Base-by-base conservation (phyloP, 2,797 vertebrate genomes). In the Clarias laeviceps region DNA sequence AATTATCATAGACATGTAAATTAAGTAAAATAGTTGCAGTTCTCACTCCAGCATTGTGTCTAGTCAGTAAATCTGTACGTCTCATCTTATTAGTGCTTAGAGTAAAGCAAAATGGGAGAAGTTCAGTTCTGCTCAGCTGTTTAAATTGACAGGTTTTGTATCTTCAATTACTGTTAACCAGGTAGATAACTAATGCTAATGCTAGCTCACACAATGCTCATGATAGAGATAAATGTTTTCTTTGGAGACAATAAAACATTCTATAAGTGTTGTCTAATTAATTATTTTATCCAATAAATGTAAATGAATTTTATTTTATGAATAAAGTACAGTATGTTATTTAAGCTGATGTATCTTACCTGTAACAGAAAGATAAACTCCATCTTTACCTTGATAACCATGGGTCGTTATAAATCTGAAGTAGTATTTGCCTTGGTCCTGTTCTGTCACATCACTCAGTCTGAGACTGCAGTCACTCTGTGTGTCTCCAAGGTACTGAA, bases 371-470 rank as follows among this genome's bases (percentile, higher is more conserved):
- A 76, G 54, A 0, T 32, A 0, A 76, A 76, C 74, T 61, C 56
- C 27, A 32, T 14, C 9, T 29, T 0, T 4, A 34, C 27, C 54
- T 14, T 57, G 54, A 59, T 20, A 11, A 5, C 12, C 7, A 61
- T 0, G 0, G 2, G 5, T 1, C 18, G 0, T 82, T 34, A 14
- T 59, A 22, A 85, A 40, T 18, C 68, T 76, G 79, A 81, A 86
- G 80, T 45, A 82, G 29, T 89, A 86, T 34, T 22, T 12, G 29
- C 6, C 65, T 69, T 27, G 45, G 56, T 89, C 76, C 57, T 79
- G 5, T n/a, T 62, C 32, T 1, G 1, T 62, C 20, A 62, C 76
- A 62, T 9, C 22, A 2, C 0, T 83, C 50, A 88, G 78, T 56
- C 22, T 80, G 18, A 88, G 8, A 1, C 9, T n/a, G 56, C 0